Conservation (phyloP, 2,797 vertebrate genomes). For the Sphenodon punctatus region DNA sequence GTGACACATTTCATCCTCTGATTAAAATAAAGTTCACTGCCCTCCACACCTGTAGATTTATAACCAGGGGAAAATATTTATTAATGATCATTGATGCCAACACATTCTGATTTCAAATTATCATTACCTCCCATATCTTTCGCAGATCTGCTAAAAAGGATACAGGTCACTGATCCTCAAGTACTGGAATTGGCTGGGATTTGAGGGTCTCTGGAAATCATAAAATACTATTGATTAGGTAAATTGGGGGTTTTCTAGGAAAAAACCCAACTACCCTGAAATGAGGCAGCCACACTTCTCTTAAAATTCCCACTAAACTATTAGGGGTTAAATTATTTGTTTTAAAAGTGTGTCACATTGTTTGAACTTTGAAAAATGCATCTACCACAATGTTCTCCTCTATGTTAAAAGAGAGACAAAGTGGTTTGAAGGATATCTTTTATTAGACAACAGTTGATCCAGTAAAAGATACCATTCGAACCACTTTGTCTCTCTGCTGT, state of each 20-base stretch:
- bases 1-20: background rate
- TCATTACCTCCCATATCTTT: background rate
- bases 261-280: background rate
- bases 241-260: background rate
- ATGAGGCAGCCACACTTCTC: background rate
- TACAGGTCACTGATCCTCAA: background rate
- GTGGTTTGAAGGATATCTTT: no score
- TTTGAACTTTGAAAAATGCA: background rate
- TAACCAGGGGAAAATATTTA: fast-evolving
- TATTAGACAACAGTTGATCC: no score
- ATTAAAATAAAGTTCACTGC: background rate
- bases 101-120: background rate
- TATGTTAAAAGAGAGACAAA: fast-evolving
- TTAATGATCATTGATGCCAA: background rate
- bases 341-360: background rate
- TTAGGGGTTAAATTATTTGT: background rate
- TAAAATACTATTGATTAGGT: background rate
- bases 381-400: fast-evolving
- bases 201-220: background rate
- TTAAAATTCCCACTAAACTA: background rate
- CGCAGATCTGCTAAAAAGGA: background rate
- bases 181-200: background rate
- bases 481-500: no score
- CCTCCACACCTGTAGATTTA: background rate
- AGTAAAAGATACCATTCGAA: no score